Conservation (phyloP, 2,113 vertebrate genomes). For the Odocoileus hemionus region DNA sequence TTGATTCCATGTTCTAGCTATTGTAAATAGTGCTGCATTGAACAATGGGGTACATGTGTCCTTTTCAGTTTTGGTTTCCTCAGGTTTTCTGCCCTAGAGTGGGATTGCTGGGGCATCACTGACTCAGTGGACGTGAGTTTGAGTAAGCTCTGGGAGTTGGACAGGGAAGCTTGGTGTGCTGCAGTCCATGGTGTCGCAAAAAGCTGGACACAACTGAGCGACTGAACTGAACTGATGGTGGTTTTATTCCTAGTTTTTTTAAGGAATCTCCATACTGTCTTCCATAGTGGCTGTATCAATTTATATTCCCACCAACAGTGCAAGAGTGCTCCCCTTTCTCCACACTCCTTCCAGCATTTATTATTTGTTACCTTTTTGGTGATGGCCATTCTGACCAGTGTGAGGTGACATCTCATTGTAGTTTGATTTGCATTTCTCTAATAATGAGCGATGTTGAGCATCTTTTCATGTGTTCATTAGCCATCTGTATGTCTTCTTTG, state of each 20-base stretch:
- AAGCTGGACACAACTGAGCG: background rate
- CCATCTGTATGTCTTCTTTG: background rate
- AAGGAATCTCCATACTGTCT: background rate
- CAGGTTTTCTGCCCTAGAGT: background rate
- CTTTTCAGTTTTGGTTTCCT: background rate
- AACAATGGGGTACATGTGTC: background rate
- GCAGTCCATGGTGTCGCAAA: background rate
- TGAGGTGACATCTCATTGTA: background rate
- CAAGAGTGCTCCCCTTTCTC: background rate
- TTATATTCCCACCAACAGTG: background rate
- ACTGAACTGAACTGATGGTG: background rate
- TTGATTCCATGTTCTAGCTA: background rate
- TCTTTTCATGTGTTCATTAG: background rate
- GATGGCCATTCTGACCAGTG: background rate
- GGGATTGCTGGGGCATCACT: background rate
- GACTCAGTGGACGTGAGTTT: background rate
- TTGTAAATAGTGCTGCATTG: background rate
- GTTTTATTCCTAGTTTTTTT: background rate
- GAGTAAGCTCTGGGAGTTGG: background rate
- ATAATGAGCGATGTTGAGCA: background rate
- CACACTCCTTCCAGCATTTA: background rate
- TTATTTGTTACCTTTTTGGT: background rate
- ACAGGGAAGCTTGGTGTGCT: background rate
- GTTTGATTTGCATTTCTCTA: background rate
- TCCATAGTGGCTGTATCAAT: background rate